Evolutionary conservation across 2,113 vertebrate species (phyloP).

Genomic region (Conger conger): DNA sequence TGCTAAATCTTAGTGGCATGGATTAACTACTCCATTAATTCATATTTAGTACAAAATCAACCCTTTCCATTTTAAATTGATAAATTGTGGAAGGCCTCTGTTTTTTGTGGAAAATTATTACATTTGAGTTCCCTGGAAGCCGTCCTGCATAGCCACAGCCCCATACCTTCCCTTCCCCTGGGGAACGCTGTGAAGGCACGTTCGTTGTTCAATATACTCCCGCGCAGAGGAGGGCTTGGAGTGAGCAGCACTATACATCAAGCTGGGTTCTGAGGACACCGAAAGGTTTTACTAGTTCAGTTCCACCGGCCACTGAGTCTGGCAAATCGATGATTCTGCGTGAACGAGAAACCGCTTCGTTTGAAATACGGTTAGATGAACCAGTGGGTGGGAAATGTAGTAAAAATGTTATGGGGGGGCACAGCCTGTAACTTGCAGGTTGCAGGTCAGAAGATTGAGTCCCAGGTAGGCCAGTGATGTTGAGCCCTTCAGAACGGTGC

Average conservation of each 20-base stretch:
- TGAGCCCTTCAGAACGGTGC: too few relatives aligned
- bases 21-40: background rate
- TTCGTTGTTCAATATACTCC: background rate
- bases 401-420: background rate
- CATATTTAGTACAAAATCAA: background rate
- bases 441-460: too few relatives aligned
- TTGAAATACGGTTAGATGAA: background rate
- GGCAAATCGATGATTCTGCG: too few relatives aligned
- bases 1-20: background rate
- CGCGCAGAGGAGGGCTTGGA: background rate
- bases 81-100: background rate
- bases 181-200: background rate
- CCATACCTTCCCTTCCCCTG: too few relatives aligned
- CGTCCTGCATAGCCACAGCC: background rate
- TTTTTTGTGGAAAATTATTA: background rate
- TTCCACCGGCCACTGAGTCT: too few relatives aligned
- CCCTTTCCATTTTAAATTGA: background rate
- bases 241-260: background rate
- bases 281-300: too few relatives aligned
- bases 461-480: too few relatives aligned
- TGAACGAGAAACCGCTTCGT: background rate
- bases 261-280: too few relatives aligned
- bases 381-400: background rate
- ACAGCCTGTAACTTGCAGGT: background rate
- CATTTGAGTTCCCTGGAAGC: background rate